A percentile compares a stretch with the other conserved stretches of the same genome.
Conservation (phyloP, 2,797 vertebrate genomes). For the Capromys pilorides region DNA sequence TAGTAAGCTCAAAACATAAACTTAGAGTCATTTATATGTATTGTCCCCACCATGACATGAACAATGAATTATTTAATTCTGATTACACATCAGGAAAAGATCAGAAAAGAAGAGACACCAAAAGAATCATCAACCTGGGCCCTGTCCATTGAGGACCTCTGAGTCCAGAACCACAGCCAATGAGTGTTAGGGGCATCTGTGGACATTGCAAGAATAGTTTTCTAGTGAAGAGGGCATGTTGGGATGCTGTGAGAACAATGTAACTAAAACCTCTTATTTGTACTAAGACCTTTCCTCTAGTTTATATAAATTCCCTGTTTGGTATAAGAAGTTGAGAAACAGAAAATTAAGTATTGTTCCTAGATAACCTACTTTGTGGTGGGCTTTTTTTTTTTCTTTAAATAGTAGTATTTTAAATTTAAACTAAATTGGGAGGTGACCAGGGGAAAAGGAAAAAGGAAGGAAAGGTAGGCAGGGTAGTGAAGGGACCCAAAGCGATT, state of each 20-base stretch:
- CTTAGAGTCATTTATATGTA: neutral
- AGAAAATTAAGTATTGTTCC: conserved; percentile 53
- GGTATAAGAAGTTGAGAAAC: conserved; percentile 26
- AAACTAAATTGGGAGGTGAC: neutral
- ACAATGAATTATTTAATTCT: conserved; percentile 16
- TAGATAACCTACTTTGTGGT: neutral
- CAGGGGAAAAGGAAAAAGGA: neutral
- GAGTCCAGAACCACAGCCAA: conserved; percentile 94
- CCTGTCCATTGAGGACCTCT: conserved; percentile 93
- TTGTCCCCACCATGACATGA: neutral
- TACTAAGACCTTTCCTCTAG: neutral
- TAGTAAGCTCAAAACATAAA: neutral
- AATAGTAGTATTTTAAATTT: conserved; percentile 47
- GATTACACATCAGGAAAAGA: neutral
- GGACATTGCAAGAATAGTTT: conserved; percentile 97
- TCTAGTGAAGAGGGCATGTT: conserved; percentile 86
- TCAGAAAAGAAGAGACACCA: conserved; percentile 68
- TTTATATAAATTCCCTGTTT: conserved; percentile 28
- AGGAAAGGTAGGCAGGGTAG: neutral
- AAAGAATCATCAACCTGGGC: conserved; percentile 95
- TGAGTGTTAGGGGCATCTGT: conserved; percentile 93
- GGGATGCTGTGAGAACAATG: neutral
- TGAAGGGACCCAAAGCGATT: neutral
- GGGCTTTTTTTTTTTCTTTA: neutral
- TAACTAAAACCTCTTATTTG: neutral